Evolutionary conservation across 2,888 invertebrate genomes (phyloP), one percentile per base, ranked within the genome.

Genomic region (Heterodera filipjevi): DNA sequence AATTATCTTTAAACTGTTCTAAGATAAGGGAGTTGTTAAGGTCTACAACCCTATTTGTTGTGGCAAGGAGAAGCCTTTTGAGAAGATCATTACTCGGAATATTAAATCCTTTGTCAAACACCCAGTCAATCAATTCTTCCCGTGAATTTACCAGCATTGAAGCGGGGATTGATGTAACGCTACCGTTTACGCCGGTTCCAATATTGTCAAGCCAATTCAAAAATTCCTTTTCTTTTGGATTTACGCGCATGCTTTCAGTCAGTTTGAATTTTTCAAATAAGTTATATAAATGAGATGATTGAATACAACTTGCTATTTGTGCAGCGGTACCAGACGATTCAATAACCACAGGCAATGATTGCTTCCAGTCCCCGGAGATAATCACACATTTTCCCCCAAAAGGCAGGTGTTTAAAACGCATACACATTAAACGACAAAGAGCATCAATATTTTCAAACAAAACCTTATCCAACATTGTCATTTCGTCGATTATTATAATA

Each of bases 401-500:
- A 10, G 75, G 75, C 22, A 49, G 19, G 22, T 79, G 33, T 19
- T 35, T 39, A 39, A 6, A 1, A 49, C 22, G 1, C 10, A 14
- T 19, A 8, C 39, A 44, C 27, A 68, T 39, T n/a, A 46, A 27
- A 1, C 76, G 30, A 6, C 73, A 68, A 22, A 74, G 46, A 0
- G 30, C 19, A n/a, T 82, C 82, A 3, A 82, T 33, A n/a, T 39
- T 66, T 5, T 76, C 82, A 6, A 84, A 39, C 16, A 82, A 10
- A 19, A 64, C 49, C 10, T 76, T 75, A 10, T 71, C 59, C 33
- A 66, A 14, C 82, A 82, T 82, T 0, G 81, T 71, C 27, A 77
- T 83, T 53, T 83, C 82, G 53, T 82, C 82, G n/a, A 82, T 82
- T 1, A 82, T 77, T 22, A 49, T 2, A 81, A 44, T 32, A 76